Percentiles rank a stretch among this genome's conserved stretches.
phyloP scores from a whole-genome alignment of 2,888 invertebrate species.

The Tortricodes alternella region DNA sequence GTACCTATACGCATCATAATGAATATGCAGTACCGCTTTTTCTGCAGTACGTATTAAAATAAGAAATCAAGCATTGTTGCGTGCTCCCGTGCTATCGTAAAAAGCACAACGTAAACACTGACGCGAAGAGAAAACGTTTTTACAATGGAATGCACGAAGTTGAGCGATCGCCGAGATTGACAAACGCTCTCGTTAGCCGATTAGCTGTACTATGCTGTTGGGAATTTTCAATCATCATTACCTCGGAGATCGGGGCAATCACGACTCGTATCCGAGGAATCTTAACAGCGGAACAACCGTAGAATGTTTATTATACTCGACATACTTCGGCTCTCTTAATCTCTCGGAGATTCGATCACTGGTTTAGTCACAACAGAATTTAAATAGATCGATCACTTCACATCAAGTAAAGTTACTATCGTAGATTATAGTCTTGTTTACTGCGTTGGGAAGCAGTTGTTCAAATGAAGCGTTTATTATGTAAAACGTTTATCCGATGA shows the following conservation, averaged over 20 bases:
- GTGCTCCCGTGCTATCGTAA: constrained; percentile 30
- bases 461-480: constrained; percentile 50
- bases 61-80: constrained; percentile 37
- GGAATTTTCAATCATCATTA: constrained; percentile 18
- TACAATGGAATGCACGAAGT: constrained; percentile 19
- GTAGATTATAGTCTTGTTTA: constrained; percentile 25
- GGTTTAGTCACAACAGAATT: constrained; percentile 7
- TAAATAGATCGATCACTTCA: constrained; percentile 20
- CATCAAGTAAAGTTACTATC: constrained; percentile 19
- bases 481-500: constrained; percentile 47
- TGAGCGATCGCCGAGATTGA: constrained; percentile 15
- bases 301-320: constrained; percentile 18
- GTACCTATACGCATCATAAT: constrained; percentile 33
- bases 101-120: constrained; percentile 37
- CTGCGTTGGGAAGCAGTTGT: constrained; percentile 48
- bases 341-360: constrained; percentile 6
- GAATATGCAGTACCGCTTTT: constrained; percentile 33
- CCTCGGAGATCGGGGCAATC: constrained; percentile 5
- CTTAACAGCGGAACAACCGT: constrained; percentile 3
- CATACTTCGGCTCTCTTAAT: constrained; percentile 19
- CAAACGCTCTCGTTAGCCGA: constrained; percentile 1
- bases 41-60: constrained; percentile 35
- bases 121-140: constrained; percentile 26
- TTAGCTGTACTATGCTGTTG: constrained; percentile 14
- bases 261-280: constrained; percentile 10